These are phyloP conservation scores for Andrena marginata DNA, from an alignment of 2,888 invertebrate genomes.

Conservation along the genomic window DNA sequence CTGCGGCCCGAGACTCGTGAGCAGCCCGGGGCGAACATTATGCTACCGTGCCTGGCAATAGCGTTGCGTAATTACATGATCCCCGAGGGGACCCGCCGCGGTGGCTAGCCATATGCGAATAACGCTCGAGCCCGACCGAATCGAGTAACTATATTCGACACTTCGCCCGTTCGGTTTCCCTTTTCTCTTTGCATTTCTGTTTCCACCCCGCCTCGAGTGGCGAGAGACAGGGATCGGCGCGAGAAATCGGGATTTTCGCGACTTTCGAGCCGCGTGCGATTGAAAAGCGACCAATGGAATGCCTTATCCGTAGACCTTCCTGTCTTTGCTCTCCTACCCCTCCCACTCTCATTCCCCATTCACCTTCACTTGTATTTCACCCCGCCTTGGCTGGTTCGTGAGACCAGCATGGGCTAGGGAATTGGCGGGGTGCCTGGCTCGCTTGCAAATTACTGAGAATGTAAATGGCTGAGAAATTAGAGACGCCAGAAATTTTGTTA, in stretches of 20 bases:
- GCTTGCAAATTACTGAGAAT: too few relatives aligned
- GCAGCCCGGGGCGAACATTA: constrained; percentile 66
- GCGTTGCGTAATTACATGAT: constrained; percentile 66
- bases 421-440: too few relatives aligned
- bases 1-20: constrained; percentile 58
- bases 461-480: too few relatives aligned
- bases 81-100: constrained; percentile 43
- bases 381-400: too few relatives aligned
- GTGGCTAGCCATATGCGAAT: constrained; percentile 52
- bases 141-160: constrained; percentile 55
- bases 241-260: not conserved
- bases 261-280: not conserved
- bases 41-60: constrained; percentile 64
- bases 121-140: constrained; percentile 45
- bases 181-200: not conserved
- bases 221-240: not conserved
- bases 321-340: too few relatives aligned
- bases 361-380: too few relatives aligned
- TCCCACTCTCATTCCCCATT: too few relatives aligned
- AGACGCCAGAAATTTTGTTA: too few relatives aligned
- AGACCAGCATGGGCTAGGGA: too few relatives aligned
- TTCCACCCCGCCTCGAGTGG: not conserved
- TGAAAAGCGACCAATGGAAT: not conserved
- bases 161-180: constrained; percentile 7
- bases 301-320: too few relatives aligned